phyloP scores from a whole-genome alignment of 1,140 invertebrate genomes.

The Globodera ellingtonae region DNA sequence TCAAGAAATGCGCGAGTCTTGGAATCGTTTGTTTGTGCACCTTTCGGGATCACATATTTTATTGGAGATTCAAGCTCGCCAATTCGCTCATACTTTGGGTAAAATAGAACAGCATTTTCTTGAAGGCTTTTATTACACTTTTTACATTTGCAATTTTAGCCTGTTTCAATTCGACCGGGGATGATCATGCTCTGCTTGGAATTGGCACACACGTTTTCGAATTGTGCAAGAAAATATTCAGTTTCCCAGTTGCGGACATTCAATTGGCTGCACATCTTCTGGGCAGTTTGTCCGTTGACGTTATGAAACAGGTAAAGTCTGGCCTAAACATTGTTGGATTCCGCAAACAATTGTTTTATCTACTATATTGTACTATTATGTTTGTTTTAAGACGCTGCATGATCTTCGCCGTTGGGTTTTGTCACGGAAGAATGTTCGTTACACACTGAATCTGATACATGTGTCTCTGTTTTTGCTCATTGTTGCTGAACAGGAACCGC shows the following conservation, averaged over 20 bases:
- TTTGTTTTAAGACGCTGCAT: constrained; percentile 21
- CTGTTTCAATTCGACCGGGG: constrained; percentile 5
- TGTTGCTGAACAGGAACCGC: constrained; percentile 3
- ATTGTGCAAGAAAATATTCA: constrained; percentile 40
- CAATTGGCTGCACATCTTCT: constrained; percentile 36
- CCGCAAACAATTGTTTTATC: neutral
- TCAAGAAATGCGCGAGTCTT: constrained; percentile 20
- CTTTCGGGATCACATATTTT: constrained; percentile 23
- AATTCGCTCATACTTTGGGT: constrained; percentile 32
- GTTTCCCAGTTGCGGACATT: constrained; percentile 30
- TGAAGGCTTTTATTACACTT: neutral
- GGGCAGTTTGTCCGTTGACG: constrained; percentile 15
- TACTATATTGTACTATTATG: neutral
- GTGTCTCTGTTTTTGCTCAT: constrained; percentile 32
- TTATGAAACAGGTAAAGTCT: constrained; percentile 23
- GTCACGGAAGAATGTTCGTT: constrained; percentile 32
- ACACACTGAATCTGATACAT: constrained; percentile 25
- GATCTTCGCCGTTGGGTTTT: constrained; percentile 28
- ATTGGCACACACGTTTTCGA: constrained; percentile 17
- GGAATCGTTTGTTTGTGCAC: constrained; percentile 23
- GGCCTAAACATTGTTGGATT: neutral
- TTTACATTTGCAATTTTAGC: neutral
- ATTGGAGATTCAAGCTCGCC: constrained; percentile 29
- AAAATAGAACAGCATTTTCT: constrained; percentile 5
- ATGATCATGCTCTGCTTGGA: neutral